Percentiles rank a stretch among this genome's conserved stretches.
Conservation (phyloP, 1,140 invertebrate species). For the Saccostrea glomerata region DNA sequence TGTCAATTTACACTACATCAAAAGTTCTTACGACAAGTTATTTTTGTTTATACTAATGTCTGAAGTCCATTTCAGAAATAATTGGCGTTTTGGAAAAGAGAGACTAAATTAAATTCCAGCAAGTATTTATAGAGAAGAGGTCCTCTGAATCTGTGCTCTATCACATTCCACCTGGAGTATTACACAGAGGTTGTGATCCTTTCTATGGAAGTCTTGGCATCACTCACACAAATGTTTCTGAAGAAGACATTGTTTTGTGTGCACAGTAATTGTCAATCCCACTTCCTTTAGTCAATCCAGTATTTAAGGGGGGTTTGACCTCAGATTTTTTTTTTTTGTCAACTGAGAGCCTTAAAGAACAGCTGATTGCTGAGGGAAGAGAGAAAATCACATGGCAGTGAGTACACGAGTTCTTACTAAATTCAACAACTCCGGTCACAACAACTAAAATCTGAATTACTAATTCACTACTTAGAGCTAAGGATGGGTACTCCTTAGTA, state of each 20-base stretch:
- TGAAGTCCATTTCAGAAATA: background rate
- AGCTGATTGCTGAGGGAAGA: background rate
- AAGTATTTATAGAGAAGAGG: background rate
- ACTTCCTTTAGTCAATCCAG: background rate
- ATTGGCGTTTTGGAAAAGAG: background rate
- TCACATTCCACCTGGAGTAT: background rate
- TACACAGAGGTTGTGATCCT: background rate
- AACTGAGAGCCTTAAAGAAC: background rate
- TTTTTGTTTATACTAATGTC: background rate
- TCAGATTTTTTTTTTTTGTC: background rate
- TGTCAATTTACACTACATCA: background rate
- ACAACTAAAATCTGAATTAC: background rate
- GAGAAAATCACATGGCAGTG: conserved; percentile 15
- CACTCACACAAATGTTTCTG: conserved; percentile 6
- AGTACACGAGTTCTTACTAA: background rate
- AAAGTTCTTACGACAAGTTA: too few relatives aligned
- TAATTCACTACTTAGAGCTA: background rate
- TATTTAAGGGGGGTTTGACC: background rate
- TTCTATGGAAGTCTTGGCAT: background rate
- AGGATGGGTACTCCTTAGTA: background rate
- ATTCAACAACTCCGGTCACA: background rate
- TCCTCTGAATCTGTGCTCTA: background rate
- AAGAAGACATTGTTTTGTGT: background rate
- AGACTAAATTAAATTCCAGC: too few relatives aligned
- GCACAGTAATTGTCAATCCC: background rate